Conservation (phyloP, 2,888 invertebrate species). For the Platycheirus albimanus region DNA sequence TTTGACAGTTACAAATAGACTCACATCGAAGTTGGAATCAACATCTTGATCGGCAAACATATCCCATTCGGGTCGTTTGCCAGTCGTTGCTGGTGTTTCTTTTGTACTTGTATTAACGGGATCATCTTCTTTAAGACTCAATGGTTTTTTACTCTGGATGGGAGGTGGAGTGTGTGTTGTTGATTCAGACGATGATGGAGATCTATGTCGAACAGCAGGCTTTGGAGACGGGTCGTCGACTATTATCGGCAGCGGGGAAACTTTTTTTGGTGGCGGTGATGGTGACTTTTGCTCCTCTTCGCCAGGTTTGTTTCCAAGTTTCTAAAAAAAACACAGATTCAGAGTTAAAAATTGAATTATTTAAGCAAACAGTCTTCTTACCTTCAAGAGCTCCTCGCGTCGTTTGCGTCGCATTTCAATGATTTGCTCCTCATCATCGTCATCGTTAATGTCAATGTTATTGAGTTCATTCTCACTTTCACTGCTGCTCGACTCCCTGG, state of each 20-base stretch:
- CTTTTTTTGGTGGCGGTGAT: slow-evolving; percentile 19
- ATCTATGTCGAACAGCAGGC: slow-evolving; percentile 33
- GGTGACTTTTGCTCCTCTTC: not conserved
- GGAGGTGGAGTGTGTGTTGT: slow-evolving; percentile 74
- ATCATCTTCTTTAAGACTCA: slow-evolving; percentile 43
- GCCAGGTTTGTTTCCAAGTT: slow-evolving; percentile 75
- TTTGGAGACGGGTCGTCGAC: slow-evolving; percentile 23
- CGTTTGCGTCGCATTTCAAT: slow-evolving; percentile 94
- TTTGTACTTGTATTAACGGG: slow-evolving; percentile 44
- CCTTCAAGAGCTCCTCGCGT: slow-evolving; percentile 93
- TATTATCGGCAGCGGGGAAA: slow-evolving; percentile 59
- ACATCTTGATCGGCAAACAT: slow-evolving; percentile 97
- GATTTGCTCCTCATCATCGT: slow-evolving; percentile 96
- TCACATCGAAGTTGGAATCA: slow-evolving; percentile 88
- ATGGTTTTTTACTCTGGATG: not conserved
- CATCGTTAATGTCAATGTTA: slow-evolving; percentile 91
- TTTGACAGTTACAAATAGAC: slow-evolving; percentile 80
- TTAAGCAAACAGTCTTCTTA: too few species aligned
- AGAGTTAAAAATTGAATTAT: not conserved
- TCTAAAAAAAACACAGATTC: slow-evolving; percentile 72
- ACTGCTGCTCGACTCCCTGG: slow-evolving; percentile 84
- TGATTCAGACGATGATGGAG: slow-evolving; percentile 37
- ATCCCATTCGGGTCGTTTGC: slow-evolving; percentile 90
- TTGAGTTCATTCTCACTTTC: slow-evolving; percentile 88
- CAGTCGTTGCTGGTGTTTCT: slow-evolving; percentile 72